Conservation (phyloP, 2,888 invertebrate species). For the Agonopterix heracliana region DNA sequence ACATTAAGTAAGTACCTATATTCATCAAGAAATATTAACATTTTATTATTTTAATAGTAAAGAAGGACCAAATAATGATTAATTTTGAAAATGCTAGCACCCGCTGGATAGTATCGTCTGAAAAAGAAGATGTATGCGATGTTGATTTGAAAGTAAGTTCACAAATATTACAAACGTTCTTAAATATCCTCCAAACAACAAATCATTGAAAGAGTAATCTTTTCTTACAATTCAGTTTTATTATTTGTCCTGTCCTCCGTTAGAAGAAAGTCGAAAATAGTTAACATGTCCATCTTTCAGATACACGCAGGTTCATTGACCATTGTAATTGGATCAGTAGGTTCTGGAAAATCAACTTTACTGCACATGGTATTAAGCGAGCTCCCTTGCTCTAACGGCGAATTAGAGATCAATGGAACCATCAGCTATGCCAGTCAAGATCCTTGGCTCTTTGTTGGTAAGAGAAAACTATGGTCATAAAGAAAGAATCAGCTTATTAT, state of each 20-base stretch:
- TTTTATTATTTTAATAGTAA: no score
- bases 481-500: background rate
- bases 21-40: no score
- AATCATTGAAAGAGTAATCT: no score
- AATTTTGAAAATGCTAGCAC: constrained; percentile 62
- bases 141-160: constrained; percentile 56
- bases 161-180: no score
- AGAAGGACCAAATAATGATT: constrained; percentile 30
- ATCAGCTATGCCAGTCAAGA: constrained; percentile 88
- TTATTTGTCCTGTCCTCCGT: no score
- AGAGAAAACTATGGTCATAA: constrained; percentile 16
- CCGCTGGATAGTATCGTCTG: constrained; percentile 64
- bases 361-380: constrained; percentile 84
- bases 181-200: no score
- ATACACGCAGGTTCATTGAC: constrained; percentile 54
- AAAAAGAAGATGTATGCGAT: constrained; percentile 58
- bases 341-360: constrained; percentile 77
- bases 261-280: no score
- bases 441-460: constrained; percentile 86
- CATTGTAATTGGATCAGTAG: constrained; percentile 79
- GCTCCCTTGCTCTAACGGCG: constrained; percentile 80
- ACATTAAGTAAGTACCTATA: no score
- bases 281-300: no score
- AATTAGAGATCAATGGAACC: constrained; percentile 75
- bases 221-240: no score